Evolutionary conservation across 2,113 vertebrate species (phyloP).

Genomic region (Nannobrachium achirus): DNA sequence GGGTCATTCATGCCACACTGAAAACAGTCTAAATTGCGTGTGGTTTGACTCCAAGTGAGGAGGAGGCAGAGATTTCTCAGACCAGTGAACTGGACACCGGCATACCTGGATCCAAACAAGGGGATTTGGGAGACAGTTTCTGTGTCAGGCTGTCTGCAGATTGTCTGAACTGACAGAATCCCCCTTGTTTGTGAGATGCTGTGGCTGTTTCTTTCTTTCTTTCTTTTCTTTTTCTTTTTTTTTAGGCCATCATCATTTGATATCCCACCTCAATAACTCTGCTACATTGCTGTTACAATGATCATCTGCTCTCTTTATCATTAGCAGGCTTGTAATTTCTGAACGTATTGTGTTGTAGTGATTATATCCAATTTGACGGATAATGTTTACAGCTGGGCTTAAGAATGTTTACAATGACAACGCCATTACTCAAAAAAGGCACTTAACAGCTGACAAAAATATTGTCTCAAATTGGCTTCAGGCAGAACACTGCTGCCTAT

Average conservation of each 20-base stretch:
- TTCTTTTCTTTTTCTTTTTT: too few species aligned
- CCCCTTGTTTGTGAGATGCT: constrained; percentile 40
- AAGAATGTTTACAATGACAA: constrained; percentile 29
- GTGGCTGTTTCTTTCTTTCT: constrained; percentile 24
- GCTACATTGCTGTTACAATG: constrained; percentile 17
- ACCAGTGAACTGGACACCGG: constrained; percentile 60
- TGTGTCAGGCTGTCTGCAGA: constrained; percentile 59
- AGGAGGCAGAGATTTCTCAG: constrained; percentile 63
- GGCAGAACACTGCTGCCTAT: constrained; percentile 22
- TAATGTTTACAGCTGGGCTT: constrained; percentile 17
- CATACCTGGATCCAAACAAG: constrained; percentile 59
- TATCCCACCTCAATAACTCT: constrained; percentile 25
- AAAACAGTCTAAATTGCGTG: constrained; percentile 48
- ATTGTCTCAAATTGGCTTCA: constrained; percentile 49
- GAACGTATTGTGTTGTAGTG: constrained; percentile 22
- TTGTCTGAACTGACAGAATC: constrained; percentile 39
- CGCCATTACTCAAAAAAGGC: constrained; percentile 24
- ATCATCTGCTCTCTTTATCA: constrained; percentile 27
- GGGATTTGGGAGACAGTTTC: constrained; percentile 41
- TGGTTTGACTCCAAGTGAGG: constrained; percentile 56
- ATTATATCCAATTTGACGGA: background rate
- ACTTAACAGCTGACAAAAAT: constrained; percentile 38
- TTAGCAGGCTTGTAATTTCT: constrained; percentile 16
- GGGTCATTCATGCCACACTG: constrained; percentile 54
- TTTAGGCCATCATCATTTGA: constrained; percentile 1